phyloP scores from a whole-genome alignment of 2,888 invertebrate genomes.

The Hipparchia sbordonii region DNA sequence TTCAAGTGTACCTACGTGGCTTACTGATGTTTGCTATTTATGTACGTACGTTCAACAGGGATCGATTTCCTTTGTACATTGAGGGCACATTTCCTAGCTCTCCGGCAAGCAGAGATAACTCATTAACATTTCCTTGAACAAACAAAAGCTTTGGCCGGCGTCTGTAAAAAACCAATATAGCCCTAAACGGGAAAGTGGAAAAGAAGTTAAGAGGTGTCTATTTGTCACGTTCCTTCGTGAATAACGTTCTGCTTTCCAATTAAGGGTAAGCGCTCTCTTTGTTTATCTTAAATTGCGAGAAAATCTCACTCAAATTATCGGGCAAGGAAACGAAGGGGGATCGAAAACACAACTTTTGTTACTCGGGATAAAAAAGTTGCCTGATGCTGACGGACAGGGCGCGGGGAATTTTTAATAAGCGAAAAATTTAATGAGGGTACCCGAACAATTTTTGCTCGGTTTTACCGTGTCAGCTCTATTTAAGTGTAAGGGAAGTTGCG shows the following conservation, averaged over 20 bases:
- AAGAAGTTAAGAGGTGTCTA: conserved; percentile 84
- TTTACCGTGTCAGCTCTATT: conserved; percentile 63
- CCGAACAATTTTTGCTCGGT: conserved; percentile 66
- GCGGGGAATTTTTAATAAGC: conserved; percentile 83
- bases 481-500: conserved; percentile 47
- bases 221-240: conserved; percentile 83
- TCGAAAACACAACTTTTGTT: conserved; percentile 78
- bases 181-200: conserved; percentile 75
- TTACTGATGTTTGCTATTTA: neutral
- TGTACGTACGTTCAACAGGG: neutral
- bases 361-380: conserved; percentile 77
- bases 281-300: conserved; percentile 84
- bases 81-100: conserved; percentile 30
- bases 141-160: conserved; percentile 66
- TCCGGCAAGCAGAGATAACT: conserved; percentile 34
- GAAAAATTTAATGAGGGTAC: conserved; percentile 80
- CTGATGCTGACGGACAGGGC: conserved; percentile 69
- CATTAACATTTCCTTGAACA: conserved; percentile 72
- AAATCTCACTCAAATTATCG: conserved; percentile 84
- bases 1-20: neutral
- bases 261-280: conserved; percentile 83
- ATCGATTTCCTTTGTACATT: conserved; percentile 22
- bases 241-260: conserved; percentile 82
- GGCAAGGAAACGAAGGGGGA: conserved; percentile 77
- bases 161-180: conserved; percentile 77